Evolutionary conservation across 1,140 invertebrate genomes (phyloP).

Genomic region (Penaeus chinensis): DNA sequence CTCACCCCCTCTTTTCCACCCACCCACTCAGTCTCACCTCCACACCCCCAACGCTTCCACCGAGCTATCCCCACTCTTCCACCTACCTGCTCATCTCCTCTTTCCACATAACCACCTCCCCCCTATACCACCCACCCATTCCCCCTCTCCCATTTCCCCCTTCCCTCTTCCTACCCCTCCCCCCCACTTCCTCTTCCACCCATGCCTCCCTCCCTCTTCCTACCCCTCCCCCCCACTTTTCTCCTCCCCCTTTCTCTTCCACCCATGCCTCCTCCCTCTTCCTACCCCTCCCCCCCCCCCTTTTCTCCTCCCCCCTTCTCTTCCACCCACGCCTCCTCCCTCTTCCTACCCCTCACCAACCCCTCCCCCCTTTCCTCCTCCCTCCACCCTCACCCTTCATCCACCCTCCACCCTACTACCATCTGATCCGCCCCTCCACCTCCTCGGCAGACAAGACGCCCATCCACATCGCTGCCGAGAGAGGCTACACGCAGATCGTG

Average conservation of each 20-base stretch:
- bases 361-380: background rate
- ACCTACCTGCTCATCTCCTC: background rate
- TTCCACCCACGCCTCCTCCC: constrained; percentile 17
- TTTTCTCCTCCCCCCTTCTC: background rate
- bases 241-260: no score
- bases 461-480: constrained; percentile 96
- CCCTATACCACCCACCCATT: background rate
- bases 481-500: constrained; percentile 94
- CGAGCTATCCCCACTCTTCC: background rate
- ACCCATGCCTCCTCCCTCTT: no score
- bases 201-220: background rate
- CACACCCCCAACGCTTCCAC: background rate
- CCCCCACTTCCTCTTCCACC: constrained; percentile 9
- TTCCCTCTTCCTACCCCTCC: background rate
- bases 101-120: background rate
- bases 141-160: background rate
- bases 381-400: no score
- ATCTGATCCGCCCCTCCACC: background rate
- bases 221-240: background rate
- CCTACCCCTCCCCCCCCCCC: background rate
- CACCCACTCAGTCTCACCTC: background rate
- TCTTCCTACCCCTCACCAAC: background rate
- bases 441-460: constrained; percentile 85
- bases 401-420: no score
- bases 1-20: background rate